A percentile compares a stretch with the other conserved stretches of the same genome.
Conservation (phyloP, 2,797 vertebrate species). For the Ctenosaura bakeri region DNA sequence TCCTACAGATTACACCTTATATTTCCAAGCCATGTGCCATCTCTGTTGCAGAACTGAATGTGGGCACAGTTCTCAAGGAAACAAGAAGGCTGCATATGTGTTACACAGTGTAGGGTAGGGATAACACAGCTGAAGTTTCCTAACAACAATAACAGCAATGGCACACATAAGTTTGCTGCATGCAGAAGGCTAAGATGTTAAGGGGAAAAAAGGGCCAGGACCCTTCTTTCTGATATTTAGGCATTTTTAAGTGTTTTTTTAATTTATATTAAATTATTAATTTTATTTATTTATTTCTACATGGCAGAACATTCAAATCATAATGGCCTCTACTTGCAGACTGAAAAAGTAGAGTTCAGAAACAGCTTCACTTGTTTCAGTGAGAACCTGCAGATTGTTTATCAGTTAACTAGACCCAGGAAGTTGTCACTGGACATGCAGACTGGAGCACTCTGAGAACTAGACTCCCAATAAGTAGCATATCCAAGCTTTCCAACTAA, state of each 20-base stretch:
- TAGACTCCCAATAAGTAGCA: neutral
- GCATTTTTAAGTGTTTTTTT: neutral
- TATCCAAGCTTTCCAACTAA: slow-evolving; percentile 64
- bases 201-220: neutral
- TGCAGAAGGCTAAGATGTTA: neutral
- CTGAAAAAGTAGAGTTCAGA: neutral
- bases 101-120: neutral
- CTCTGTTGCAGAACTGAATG: neutral
- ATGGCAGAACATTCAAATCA: neutral
- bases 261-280: too few species aligned
- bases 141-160: too few species aligned
- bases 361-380: neutral
- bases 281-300: neutral
- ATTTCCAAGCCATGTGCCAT: neutral
- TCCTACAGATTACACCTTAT: neutral
- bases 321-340: too few species aligned
- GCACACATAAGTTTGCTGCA: neutral
- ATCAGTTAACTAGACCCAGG: too few species aligned
- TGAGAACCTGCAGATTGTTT: slow-evolving; percentile 55
- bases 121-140: neutral
- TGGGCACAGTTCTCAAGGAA: neutral
- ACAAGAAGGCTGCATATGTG: neutral
- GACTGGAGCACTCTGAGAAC: neutral
- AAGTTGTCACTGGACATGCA: too few species aligned
- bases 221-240: neutral